Evolutionary conservation across 2,888 invertebrate genomes (phyloP).

Genomic region (Philereme vetulata): DNA sequence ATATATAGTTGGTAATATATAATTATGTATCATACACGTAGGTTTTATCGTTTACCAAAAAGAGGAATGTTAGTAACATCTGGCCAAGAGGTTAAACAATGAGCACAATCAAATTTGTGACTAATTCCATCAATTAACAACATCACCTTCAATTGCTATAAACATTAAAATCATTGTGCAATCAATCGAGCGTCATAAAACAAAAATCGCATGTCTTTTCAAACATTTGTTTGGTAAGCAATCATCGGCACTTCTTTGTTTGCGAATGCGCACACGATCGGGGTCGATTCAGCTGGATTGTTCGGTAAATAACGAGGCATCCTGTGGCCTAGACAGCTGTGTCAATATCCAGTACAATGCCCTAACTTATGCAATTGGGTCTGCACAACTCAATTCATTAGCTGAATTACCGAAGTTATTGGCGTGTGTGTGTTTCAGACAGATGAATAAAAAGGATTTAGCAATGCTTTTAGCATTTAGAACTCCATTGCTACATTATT

Average conservation of each 20-base stretch:
- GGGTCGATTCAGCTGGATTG: slow-evolving; percentile 46
- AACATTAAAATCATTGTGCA: slow-evolving; percentile 3
- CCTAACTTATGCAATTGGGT: slow-evolving; percentile 20
- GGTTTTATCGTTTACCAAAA: too few relatives aligned
- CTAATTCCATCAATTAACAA: slow-evolving; percentile 3
- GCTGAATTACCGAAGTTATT: not conserved
- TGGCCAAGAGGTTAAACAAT: too few relatives aligned
- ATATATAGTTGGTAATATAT: too few relatives aligned
- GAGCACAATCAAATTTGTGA: too few relatives aligned
- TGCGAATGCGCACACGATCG: slow-evolving; percentile 46
- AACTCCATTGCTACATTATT: too few relatives aligned
- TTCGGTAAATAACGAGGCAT: slow-evolving; percentile 43
- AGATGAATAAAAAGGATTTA: too few relatives aligned
- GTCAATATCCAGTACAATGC: slow-evolving; percentile 29
- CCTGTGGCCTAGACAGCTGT: slow-evolving; percentile 43
- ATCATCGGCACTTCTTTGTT: slow-evolving; percentile 39
- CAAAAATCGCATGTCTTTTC: slow-evolving; percentile 27
- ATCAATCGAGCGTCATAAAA: slow-evolving; percentile 5
- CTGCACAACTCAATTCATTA: slow-evolving; percentile 9
- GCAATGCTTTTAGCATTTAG: too few relatives aligned
- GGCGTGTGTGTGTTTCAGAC: not conserved
- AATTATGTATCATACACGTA: too few relatives aligned
- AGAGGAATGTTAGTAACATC: too few relatives aligned
- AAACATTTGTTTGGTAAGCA: not conserved
- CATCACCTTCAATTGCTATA: too few relatives aligned